Evolutionary conservation across 2,113 vertebrate genomes (phyloP).

Genomic region (Brevimyrus niger): DNA sequence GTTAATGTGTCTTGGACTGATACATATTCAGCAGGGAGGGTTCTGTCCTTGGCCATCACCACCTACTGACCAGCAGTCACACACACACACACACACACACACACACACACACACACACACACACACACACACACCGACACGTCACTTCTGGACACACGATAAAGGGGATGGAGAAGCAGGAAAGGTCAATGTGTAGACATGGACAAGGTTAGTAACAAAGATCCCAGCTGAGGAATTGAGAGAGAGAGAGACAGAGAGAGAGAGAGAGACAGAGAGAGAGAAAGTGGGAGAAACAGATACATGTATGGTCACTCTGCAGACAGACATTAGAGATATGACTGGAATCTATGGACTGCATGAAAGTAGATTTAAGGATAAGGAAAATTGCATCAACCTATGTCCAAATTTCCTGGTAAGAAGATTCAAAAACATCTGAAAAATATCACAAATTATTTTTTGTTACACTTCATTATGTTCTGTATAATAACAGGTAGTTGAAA

Average conservation of each 20-base stretch:
- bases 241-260: not conserved
- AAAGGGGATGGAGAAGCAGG: not conserved
- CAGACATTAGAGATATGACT: not conserved
- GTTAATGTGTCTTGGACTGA: slow-evolving; percentile 55
- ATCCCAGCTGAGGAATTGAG: not conserved
- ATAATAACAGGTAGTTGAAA: not conserved
- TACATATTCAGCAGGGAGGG: slow-evolving; percentile 50
- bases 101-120: slow-evolving; percentile 18
- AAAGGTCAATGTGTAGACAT: not conserved
- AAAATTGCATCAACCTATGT: not conserved
- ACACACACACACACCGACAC: not conserved
- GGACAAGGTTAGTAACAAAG: not conserved
- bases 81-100: slow-evolving; percentile 11
- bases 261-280: not conserved
- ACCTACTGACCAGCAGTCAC: slow-evolving; percentile 33
- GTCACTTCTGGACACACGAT: not conserved
- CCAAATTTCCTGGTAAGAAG: not conserved
- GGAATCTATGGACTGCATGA: not conserved
- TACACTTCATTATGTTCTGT: not conserved
- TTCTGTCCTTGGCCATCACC: slow-evolving; percentile 40
- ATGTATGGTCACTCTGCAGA: not conserved
- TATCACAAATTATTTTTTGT: not conserved
- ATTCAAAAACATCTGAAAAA: not conserved
- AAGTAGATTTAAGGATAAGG: not conserved
- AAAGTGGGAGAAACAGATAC: not conserved